Conservation (phyloP, 2,113 vertebrate genomes). For the Mesembrinibis cayennensis region DNA sequence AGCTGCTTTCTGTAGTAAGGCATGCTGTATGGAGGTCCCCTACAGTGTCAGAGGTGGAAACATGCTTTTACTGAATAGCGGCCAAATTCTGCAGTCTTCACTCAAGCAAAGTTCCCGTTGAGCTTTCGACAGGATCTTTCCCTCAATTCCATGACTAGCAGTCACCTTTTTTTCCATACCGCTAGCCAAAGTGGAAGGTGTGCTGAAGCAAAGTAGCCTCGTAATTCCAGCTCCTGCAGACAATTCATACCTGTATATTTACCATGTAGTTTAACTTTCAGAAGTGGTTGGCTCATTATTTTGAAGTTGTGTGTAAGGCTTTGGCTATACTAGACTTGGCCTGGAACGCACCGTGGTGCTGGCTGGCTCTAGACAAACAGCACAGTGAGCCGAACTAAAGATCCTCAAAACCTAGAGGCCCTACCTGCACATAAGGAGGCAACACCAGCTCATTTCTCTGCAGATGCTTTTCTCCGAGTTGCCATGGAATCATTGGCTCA, state of each 20-base stretch:
- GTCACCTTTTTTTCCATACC: not conserved
- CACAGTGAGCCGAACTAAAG: not conserved
- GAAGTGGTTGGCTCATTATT: not conserved
- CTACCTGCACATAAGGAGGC: not conserved
- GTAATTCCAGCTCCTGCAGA: not conserved
- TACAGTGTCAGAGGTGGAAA: not conserved
- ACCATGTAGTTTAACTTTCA: not conserved
- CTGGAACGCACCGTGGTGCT: accelerated
- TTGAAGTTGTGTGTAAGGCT: not conserved
- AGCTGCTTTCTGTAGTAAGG: not conserved
- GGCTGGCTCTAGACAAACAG: not conserved
- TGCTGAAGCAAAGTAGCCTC: not conserved
- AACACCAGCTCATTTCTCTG: not conserved
- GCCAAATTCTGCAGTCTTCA: not conserved
- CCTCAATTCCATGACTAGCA: not conserved
- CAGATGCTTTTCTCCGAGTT: not conserved
- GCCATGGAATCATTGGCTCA: conserved; percentile 25
- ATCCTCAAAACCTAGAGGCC: not conserved
- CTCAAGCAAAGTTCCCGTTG: not conserved
- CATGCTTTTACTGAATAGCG: not conserved
- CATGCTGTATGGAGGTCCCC: not conserved
- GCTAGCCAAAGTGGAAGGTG: not conserved
- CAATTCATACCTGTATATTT: not conserved
- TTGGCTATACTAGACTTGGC: not conserved
- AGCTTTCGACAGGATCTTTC: not conserved